Evolutionary conservation across 2,797 vertebrate species (phyloP).

Genomic region (Oreonectes daqikongensis): DNA sequence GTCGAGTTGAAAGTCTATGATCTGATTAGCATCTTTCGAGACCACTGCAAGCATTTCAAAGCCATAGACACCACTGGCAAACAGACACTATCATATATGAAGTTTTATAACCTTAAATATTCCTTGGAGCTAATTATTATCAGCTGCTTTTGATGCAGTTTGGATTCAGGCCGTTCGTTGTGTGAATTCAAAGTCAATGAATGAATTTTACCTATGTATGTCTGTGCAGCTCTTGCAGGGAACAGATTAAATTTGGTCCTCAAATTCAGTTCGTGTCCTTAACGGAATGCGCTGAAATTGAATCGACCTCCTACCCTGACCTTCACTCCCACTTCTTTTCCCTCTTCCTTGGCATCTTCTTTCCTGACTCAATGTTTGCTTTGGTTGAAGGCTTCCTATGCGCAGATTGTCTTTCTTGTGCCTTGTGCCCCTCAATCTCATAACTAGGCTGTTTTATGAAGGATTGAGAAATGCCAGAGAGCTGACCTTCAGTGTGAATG

Average conservation of each 20-base stretch:
- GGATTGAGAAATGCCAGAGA: constrained; percentile 43
- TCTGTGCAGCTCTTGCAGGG: constrained; percentile 9
- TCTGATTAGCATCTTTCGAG: constrained; percentile 34
- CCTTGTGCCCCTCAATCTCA: constrained; percentile 30
- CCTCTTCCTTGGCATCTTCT: constrained; percentile 29
- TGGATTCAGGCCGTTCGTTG: constrained; percentile 1
- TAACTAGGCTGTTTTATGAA: constrained; percentile 46
- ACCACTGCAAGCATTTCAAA: constrained; percentile 5
- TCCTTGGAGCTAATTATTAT: neutral
- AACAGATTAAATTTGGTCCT: constrained; percentile 36
- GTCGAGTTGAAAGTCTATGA: constrained; percentile 7
- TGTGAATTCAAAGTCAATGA: neutral
- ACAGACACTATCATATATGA: neutral
- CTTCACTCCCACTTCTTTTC: constrained; percentile 9
- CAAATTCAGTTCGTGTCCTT: constrained; percentile 29
- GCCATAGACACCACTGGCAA: neutral
- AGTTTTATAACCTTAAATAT: neutral
- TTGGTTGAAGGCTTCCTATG: constrained; percentile 42
- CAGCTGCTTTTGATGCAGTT: neutral
- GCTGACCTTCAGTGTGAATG: constrained; percentile 21
- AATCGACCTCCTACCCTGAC: constrained; percentile 35
- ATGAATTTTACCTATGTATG: constrained; percentile 2
- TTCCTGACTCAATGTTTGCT: constrained; percentile 25
- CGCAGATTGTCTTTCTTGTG: constrained; percentile 27
- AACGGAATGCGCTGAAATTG: constrained; percentile 35